Evolutionary conservation across 2,113 vertebrate species (phyloP).

Genomic region (Nyctereutes procyonoides): DNA sequence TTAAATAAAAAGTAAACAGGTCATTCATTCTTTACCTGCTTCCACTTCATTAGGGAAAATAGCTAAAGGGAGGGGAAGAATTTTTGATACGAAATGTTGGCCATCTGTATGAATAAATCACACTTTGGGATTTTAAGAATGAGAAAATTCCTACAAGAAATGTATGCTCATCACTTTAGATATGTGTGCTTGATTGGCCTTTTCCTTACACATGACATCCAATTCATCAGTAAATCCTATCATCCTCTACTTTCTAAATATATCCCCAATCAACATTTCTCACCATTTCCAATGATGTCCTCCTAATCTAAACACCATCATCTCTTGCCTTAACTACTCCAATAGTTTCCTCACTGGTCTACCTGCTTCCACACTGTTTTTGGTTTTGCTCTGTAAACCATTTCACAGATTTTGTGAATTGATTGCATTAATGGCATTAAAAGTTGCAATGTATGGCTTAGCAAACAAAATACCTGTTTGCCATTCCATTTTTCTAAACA

Average conservation of each 20-base stretch:
- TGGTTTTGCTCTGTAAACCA: background rate
- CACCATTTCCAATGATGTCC: background rate
- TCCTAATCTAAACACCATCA: background rate
- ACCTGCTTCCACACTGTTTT: background rate
- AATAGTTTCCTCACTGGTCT: background rate
- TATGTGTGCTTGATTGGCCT: background rate
- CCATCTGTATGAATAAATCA: background rate
- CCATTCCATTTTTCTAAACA: background rate
- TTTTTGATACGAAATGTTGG: background rate
- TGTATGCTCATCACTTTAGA: background rate
- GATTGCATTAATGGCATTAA: background rate
- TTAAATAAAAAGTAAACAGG: conserved; percentile 6
- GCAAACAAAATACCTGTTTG: conserved; percentile 29
- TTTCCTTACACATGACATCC: background rate
- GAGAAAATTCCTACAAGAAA: background rate
- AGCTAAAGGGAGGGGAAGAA: background rate
- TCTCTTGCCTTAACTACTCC: background rate
- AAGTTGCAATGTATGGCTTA: background rate
- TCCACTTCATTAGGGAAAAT: background rate
- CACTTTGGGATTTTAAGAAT: conserved; percentile 5
- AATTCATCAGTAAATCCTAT: background rate
- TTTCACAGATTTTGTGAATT: background rate
- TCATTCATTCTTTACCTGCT: background rate
- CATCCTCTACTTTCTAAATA: background rate
- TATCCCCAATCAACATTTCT: background rate